Evolutionary conservation across 2,113 vertebrate species (phyloP).

Genomic region (Uria lomvia): DNA sequence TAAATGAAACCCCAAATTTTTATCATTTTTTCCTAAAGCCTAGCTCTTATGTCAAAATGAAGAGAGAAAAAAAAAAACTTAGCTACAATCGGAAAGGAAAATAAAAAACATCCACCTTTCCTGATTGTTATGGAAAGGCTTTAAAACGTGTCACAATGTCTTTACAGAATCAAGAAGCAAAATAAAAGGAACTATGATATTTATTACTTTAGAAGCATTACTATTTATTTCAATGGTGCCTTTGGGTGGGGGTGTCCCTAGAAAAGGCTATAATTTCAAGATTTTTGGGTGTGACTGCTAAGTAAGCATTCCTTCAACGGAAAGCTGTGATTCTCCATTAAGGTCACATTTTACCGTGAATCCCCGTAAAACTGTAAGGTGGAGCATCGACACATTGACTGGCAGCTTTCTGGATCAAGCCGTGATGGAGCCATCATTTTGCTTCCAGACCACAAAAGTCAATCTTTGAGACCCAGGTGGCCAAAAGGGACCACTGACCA

Average conservation of each 20-base stretch:
- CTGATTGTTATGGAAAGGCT: background rate
- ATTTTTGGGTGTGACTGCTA: background rate
- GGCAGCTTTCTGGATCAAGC: background rate
- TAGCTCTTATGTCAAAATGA: background rate
- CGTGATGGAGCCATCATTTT: background rate
- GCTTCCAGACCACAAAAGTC: background rate
- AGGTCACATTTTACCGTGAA: background rate
- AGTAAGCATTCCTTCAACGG: background rate
- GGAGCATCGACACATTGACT: background rate
- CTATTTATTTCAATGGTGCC: background rate
- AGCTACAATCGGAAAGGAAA: background rate
- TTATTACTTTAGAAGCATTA: background rate
- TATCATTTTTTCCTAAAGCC: background rate
- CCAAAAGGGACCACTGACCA: background rate
- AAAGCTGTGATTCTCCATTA: background rate
- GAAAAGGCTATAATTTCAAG: background rate
- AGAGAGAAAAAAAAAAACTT: background rate
- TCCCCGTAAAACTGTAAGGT: background rate
- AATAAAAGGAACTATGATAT: background rate
- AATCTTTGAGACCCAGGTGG: background rate
- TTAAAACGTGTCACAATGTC: fast-evolving
- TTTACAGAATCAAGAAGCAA: background rate
- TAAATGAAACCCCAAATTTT: background rate
- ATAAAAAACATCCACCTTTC: background rate
- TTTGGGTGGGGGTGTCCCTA: background rate